These are phyloP conservation scores for Hycleus phaleratus DNA, from an alignment of 1,140 invertebrate species.

Conservation along the genomic window DNA sequence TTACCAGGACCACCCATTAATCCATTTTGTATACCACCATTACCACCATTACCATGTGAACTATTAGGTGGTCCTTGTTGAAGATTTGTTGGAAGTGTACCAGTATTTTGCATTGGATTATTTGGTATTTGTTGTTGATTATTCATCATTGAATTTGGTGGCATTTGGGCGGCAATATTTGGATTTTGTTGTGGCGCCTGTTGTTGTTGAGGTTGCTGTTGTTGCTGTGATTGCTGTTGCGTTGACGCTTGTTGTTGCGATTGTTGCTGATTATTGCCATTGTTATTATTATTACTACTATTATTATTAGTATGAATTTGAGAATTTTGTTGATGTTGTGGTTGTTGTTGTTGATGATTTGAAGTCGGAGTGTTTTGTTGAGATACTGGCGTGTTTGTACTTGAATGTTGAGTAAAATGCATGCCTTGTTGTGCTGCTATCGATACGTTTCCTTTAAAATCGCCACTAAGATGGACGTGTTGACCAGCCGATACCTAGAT, in stretches of 20 bases:
- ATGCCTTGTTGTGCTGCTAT: conserved; percentile 71
- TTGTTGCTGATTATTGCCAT: too few species aligned
- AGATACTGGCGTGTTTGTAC: conserved; percentile 21
- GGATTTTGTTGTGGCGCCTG: background rate
- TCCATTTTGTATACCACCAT: too few species aligned
- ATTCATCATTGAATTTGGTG: background rate
- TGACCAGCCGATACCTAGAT: conserved; percentile 69
- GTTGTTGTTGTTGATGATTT: conserved; percentile 19
- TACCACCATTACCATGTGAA: background rate
- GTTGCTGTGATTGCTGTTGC: too few species aligned
- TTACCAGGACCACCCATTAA: too few species aligned
- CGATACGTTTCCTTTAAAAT: conserved; percentile 60
- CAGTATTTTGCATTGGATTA: too few species aligned
- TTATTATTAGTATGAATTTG: conserved; percentile 38
- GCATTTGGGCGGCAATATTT: background rate
- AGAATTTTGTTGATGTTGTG: conserved; percentile 34
- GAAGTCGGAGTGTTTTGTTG: too few species aligned
- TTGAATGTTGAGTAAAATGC: conserved; percentile 56
- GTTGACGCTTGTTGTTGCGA: too few species aligned
- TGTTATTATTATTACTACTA: too few species aligned
- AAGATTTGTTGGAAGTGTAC: too few species aligned
- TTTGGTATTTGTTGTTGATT: too few species aligned
- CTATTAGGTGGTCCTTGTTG: too few species aligned
- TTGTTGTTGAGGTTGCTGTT: conserved; percentile 20
- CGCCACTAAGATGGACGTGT: conserved; percentile 65